Base-by-base conservation (phyloP, 2,888 invertebrate species). In the Leptopterna dolabrata region DNA sequence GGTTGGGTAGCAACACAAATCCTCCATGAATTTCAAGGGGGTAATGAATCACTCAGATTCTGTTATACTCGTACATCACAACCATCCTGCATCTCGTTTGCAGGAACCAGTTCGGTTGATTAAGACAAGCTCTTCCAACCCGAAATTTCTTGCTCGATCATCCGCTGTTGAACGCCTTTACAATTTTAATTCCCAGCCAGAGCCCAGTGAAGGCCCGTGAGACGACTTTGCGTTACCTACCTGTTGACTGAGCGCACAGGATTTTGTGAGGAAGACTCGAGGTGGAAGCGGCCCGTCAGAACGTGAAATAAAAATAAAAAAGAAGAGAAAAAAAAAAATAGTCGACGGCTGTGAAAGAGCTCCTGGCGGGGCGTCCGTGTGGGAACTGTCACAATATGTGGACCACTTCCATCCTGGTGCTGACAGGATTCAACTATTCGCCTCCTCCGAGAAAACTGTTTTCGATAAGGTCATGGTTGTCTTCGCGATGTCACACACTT, bases 381-480 rank as follows among this genome's bases (percentile, higher is more conserved):
- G 78, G 78, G 78, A 78, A 78, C 78, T 78, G 78, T 78, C 78
- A 78, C 78, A 47, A 78, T 78, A 78, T 78, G 78, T 78, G 78
- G 63, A 63, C 63, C 63, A 63, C 63, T 63, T 63, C 63, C 24
- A 63, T 63, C 63, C 24, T 13, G 3, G 55, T 9, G 45, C 45
- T 16, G 51, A n/a, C 51, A n/a, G 27, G 63, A 63, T 24, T 19
- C 24, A 24, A 63, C 63, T 63, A 27, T 63, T 24, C 63, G 63
- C 19, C 63, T 63, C 24, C 63, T 63, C 24, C 24, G 63, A 63
- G 63, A 63, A 63, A 63, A 63, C 63, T 63, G 63, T 63, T 63
- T 63, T 63, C 63, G 63, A 63, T 63, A 63, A 63, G 63, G 63
- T 63, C 19, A 27, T 63, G 63, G 63, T 63, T 63, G 63, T 63